Evolutionary conservation across 2,888 invertebrate genomes (phyloP).

Genomic region (Drosophila mimetica): DNA sequence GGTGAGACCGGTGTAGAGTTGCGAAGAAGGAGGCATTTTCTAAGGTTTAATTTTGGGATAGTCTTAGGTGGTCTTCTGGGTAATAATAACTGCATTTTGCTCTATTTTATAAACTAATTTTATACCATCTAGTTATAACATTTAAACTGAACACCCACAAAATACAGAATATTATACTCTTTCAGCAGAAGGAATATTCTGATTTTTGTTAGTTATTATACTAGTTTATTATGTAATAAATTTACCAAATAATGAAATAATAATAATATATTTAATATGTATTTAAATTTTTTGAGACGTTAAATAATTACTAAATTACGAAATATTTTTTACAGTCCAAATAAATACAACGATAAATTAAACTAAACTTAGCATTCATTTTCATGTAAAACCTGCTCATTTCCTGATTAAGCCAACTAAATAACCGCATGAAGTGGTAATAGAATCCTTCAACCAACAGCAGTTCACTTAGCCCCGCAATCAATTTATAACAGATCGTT

Average conservation of each 20-base stretch:
- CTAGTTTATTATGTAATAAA: no score
- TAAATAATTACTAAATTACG: not conserved
- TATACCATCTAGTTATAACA: no score
- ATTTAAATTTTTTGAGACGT: not conserved
- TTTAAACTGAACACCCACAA: no score
- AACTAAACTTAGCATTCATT: no score
- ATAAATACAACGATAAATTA: no score
- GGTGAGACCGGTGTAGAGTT: not conserved
- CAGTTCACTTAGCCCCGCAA: conserved; percentile 12
- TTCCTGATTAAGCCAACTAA: conserved; percentile 12
- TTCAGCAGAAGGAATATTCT: no score
- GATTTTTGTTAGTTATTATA: no score
- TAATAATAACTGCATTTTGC: not conserved
- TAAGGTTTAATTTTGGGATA: not conserved
- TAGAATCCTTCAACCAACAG: conserved; percentile 15
- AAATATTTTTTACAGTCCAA: no score
- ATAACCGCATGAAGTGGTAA: conserved; percentile 11
- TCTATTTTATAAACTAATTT: not conserved
- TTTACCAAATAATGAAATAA: no score
- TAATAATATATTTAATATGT: no score
- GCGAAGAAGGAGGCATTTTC: no score
- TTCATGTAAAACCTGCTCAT: not conserved
- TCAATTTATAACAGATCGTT: conserved; percentile 35
- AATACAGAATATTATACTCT: no score
- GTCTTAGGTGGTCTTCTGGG: conserved; percentile 4